phyloP scores from a whole-genome alignment of 1,140 invertebrate species.

The Stratiolaelaps scimitus region DNA sequence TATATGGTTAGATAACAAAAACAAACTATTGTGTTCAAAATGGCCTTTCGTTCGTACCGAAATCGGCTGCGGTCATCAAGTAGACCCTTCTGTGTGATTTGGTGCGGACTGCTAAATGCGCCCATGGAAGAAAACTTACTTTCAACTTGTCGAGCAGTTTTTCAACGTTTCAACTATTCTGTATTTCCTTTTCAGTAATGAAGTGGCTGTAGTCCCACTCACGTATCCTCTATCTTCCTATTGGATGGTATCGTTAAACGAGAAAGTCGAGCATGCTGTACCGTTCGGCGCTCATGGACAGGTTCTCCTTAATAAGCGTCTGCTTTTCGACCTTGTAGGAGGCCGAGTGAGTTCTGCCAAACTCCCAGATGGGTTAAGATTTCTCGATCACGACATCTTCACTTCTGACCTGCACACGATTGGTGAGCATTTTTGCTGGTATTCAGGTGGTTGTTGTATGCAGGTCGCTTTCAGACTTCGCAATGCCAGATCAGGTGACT shows the following conservation, averaged over 20 bases:
- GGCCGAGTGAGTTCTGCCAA: not conserved
- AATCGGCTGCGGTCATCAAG: too few relatives aligned
- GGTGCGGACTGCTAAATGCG: too few relatives aligned
- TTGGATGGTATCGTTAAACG: not conserved
- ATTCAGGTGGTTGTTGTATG: too few relatives aligned
- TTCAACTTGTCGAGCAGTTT: too few relatives aligned
- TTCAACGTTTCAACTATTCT: too few relatives aligned
- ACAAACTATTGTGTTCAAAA: too few relatives aligned
- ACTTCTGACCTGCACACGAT: slow-evolving; percentile 4
- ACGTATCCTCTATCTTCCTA: not conserved
- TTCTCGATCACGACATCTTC: not conserved
- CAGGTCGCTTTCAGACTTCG: too few relatives aligned
- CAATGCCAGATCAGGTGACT: not conserved
- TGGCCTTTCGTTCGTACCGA: too few relatives aligned
- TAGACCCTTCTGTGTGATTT: too few relatives aligned
- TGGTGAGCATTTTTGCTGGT: not conserved
- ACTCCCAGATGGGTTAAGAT: not conserved
- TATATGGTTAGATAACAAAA: too few relatives aligned
- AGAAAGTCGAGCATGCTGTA: not conserved
- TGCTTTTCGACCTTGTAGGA: not conserved
- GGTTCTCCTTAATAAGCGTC: not conserved
- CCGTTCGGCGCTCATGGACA: not conserved
- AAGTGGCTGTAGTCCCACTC: not conserved
- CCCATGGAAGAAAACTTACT: too few relatives aligned
- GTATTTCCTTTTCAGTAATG: not conserved